Evolutionary conservation across 2,888 invertebrate genomes (phyloP).

Genomic region (Macropis europaea): DNA sequence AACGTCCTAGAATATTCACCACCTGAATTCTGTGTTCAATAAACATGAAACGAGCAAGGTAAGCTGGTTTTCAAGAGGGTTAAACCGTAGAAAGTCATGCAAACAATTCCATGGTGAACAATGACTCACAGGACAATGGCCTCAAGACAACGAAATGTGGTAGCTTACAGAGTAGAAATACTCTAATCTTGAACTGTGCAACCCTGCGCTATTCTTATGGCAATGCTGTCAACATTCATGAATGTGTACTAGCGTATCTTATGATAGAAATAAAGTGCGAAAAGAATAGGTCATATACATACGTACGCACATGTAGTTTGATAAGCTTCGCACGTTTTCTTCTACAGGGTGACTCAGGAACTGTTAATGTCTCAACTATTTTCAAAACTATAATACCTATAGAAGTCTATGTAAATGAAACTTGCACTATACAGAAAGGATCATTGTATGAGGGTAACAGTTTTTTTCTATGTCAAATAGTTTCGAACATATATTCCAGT

Average conservation of each 20-base stretch:
- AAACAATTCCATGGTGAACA: slow-evolving; percentile 47
- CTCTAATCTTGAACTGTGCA: not conserved
- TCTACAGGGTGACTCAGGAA: too few species aligned
- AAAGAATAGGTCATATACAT: slow-evolving; percentile 28
- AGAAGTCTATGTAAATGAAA: too few species aligned
- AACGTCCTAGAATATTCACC: not conserved
- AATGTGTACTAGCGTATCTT: slow-evolving; percentile 28
- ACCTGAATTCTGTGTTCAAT: slow-evolving; percentile 23
- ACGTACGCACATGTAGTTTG: too few species aligned
- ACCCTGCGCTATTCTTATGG: not conserved
- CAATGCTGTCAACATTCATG: slow-evolving; percentile 32
- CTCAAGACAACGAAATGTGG: slow-evolving; percentile 51
- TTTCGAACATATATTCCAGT: too few species aligned
- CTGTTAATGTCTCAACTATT: too few species aligned
- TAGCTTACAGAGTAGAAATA: slow-evolving; percentile 36
- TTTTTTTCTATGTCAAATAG: too few species aligned
- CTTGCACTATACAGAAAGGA: too few species aligned
- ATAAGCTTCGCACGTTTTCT: slow-evolving; percentile 27
- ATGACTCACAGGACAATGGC: slow-evolving; percentile 57
- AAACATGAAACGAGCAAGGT: not conserved
- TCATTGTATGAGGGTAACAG: too few species aligned
- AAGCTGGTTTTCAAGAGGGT: slow-evolving; percentile 9
- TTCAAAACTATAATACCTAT: too few species aligned
- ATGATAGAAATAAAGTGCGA: slow-evolving; percentile 34
- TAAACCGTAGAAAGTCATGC: slow-evolving; percentile 3